phyloP scores from a whole-genome alignment of 1,140 invertebrate genomes.

The Batillaria attramentaria region DNA sequence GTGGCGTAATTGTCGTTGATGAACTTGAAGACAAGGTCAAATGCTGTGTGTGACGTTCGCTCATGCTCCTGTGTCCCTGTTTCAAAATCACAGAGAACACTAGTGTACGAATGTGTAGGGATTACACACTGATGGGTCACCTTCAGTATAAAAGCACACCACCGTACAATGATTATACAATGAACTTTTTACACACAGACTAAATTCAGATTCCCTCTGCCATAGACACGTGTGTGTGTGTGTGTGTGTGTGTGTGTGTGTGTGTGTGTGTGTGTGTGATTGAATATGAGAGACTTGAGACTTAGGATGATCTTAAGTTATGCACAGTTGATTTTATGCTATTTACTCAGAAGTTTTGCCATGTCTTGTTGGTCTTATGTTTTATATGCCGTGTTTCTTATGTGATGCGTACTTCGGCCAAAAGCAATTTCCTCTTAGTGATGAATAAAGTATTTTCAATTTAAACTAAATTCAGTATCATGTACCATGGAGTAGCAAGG shows the following conservation, averaged over 20 bases:
- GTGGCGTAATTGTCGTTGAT: slow-evolving; percentile 44
- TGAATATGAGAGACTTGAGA: neutral
- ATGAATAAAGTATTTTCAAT: neutral
- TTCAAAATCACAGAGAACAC: slow-evolving; percentile 21
- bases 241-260: no score
- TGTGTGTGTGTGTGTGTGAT: neutral
- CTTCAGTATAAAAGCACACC: no score
- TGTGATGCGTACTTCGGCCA: neutral
- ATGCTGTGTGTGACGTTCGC: slow-evolving; percentile 58
- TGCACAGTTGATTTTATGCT: neutral
- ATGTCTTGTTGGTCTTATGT: no score
- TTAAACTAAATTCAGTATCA: no score
- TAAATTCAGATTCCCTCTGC: neutral
- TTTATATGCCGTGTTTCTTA: neutral
- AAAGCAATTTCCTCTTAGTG: neutral
- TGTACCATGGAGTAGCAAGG: no score
- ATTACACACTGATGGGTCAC: neutral
- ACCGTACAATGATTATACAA: neutral
- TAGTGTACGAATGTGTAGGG: slow-evolving; percentile 7
- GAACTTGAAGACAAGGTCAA: slow-evolving; percentile 62
- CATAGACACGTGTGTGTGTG: neutral
- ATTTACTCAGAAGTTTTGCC: neutral
- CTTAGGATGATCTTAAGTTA: no score
- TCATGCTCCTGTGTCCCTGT: slow-evolving; percentile 57
- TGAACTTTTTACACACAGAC: neutral